Percentiles rank a stretch among this genome's conserved stretches.
phyloP scores from a whole-genome alignment of 1,140 invertebrate genomes.

The Nasonia longicornis region DNA sequence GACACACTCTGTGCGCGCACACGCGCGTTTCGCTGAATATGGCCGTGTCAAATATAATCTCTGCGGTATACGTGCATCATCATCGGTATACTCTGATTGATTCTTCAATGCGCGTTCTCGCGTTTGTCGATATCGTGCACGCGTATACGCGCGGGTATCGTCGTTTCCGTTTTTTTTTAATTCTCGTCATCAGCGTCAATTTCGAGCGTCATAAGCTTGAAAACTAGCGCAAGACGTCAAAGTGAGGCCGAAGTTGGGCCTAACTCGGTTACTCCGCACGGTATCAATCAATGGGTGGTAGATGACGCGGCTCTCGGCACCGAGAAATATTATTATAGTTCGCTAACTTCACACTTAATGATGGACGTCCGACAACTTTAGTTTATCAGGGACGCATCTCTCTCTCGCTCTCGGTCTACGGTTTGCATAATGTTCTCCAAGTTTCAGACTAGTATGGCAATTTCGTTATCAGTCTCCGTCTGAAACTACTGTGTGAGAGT shows the following conservation, averaged over 20 bases:
- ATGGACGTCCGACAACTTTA: constrained; percentile 44
- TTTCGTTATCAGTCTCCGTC: constrained; percentile 32
- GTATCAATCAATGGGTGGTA: constrained; percentile 37
- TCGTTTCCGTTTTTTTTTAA: background rate
- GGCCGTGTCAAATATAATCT: constrained; percentile 22
- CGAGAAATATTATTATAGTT: constrained; percentile 44
- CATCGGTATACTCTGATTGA: constrained; percentile 10
- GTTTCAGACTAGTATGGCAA: constrained; percentile 33
- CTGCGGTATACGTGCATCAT: background rate
- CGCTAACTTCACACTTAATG: constrained; percentile 42
- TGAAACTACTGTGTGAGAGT: background rate
- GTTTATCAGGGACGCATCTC: constrained; percentile 38
- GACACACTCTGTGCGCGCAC: too few species aligned
- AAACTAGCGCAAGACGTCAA: constrained; percentile 26
- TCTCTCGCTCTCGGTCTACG: background rate
- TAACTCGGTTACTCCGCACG: constrained; percentile 30
- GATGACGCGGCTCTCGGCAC: background rate
- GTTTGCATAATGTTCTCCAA: constrained; percentile 41
- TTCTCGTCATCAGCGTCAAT: too few species aligned
- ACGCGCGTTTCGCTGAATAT: background rate
- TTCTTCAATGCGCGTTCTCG: background rate
- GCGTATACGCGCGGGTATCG: background rate
- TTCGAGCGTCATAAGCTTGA: background rate
- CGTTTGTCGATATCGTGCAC: background rate
- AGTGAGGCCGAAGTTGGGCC: constrained; percentile 17